Evolutionary conservation across 2,797 vertebrate species (phyloP).

Genomic region (Sphaeramia orbicularis): DNA sequence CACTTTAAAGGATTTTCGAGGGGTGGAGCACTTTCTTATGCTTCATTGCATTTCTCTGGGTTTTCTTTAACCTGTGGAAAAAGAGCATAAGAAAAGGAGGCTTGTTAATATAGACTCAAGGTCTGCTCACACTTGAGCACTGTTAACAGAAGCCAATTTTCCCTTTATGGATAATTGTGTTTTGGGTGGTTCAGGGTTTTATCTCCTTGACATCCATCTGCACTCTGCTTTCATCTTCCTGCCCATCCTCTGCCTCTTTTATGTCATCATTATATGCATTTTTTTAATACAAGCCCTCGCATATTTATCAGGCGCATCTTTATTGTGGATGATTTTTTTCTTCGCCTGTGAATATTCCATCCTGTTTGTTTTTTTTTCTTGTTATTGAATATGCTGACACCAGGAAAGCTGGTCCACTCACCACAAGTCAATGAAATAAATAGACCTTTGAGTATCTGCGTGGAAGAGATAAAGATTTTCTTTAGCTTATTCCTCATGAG

Average conservation of each 20-base stretch:
- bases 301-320: constrained; percentile 2
- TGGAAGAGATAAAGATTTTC: constrained; percentile 58
- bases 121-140: constrained; percentile 42
- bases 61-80: constrained; percentile 47
- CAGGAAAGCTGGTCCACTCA: constrained; percentile 37
- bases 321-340: neutral
- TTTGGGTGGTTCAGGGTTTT: constrained; percentile 39
- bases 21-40: constrained; percentile 43
- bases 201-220: constrained; percentile 47
- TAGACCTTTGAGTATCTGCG: constrained; percentile 31
- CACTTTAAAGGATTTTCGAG: constrained; percentile 53
- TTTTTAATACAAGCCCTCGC: neutral
- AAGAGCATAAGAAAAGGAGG: constrained; percentile 39
- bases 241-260: constrained; percentile 13
- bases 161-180: constrained; percentile 54
- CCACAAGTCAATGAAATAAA: constrained; percentile 49
- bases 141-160: constrained; percentile 37
- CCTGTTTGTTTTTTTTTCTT: constrained; percentile 6
- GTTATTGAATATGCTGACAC: constrained; percentile 14
- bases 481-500: constrained; percentile 24
- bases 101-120: constrained; percentile 50
- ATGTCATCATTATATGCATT: neutral
- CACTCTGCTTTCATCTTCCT: neutral
- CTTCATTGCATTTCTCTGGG: constrained; percentile 32
- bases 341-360: neutral